A percentile compares a stretch with the other conserved stretches of the same genome.
phyloP scores from a whole-genome alignment of 2,888 invertebrate species.

The Cerceris rybyensis region DNA sequence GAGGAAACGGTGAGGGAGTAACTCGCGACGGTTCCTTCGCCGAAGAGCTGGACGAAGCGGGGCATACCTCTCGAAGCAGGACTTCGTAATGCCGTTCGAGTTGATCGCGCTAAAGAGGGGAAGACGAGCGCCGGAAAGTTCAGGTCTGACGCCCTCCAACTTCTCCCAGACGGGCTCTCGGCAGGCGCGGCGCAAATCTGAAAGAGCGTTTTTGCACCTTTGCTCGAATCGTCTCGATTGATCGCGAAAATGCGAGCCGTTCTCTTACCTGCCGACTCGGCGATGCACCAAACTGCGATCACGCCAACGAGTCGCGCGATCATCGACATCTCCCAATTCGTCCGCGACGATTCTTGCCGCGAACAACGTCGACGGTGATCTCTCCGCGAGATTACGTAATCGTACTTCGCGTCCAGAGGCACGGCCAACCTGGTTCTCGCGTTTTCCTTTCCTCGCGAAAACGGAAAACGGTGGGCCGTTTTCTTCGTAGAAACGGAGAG shows the following conservation, averaged over 20 bases:
- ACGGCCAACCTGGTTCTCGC: too few relatives aligned
- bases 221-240: background rate
- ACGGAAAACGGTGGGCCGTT: too few relatives aligned
- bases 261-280: conserved; percentile 24
- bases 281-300: conserved; percentile 32
- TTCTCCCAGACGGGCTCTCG: conserved; percentile 75
- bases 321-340: conserved; percentile 16
- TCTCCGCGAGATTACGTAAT: background rate
- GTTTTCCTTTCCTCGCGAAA: too few relatives aligned
- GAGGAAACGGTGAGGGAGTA: too few relatives aligned
- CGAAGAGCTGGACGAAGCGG: too few relatives aligned
- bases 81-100: conserved; percentile 74
- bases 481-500: too few relatives aligned
- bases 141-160: conserved; percentile 74
- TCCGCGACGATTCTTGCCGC: too few relatives aligned
- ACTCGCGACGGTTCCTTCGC: too few relatives aligned
- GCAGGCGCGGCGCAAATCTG: conserved; percentile 67
- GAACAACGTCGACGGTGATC: too few relatives aligned
- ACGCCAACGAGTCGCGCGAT: conserved; percentile 16
- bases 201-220: conserved; percentile 9
- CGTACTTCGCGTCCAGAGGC: background rate
- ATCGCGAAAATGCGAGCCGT: background rate
- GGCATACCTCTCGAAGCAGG: conserved; percentile 74
- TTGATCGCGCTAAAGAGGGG: conserved; percentile 68
- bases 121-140: conserved; percentile 58